These are phyloP conservation scores for Danio jaintianensis DNA, from an alignment of 2,797 vertebrate genomes.

Conservation along the genomic window DNA sequence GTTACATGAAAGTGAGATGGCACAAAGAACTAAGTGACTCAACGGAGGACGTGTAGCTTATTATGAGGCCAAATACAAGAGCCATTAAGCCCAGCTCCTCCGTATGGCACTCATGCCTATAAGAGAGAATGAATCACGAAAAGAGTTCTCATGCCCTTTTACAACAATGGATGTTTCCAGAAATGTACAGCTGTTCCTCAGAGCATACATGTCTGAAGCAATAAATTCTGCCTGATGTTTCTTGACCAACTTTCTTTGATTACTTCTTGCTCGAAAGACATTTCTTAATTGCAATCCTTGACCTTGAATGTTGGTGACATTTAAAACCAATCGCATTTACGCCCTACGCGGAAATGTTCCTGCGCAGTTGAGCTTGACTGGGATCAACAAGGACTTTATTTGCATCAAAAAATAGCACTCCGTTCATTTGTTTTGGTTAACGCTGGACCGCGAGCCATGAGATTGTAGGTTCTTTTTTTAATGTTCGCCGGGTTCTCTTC, in stretches of 20 bases:
- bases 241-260: slow-evolving; percentile 57
- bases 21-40: slow-evolving; percentile 28
- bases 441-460: background rate
- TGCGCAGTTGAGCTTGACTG: background rate
- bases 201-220: slow-evolving; percentile 79
- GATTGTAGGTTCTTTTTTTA: slow-evolving; percentile 13
- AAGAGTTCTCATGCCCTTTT: slow-evolving; percentile 12
- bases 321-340: background rate
- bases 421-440: slow-evolving; percentile 2
- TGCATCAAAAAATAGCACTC: background rate
- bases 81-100: slow-evolving; percentile 30
- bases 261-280: slow-evolving; percentile 9
- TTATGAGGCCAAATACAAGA: slow-evolving; percentile 23
- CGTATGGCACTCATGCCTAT: slow-evolving; percentile 15
- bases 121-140: slow-evolving; percentile 13
- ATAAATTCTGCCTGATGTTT: slow-evolving; percentile 77
- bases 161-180: slow-evolving; percentile 57
- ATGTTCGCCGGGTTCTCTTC: slow-evolving; percentile 33
- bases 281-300: background rate
- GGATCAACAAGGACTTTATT: background rate
- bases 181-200: slow-evolving; percentile 73
- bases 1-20: slow-evolving; percentile 19
- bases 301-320: background rate
- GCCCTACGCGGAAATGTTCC: background rate
- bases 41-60: slow-evolving; percentile 9